Percentiles rank a stretch among this genome's conserved stretches.
phyloP scores from a whole-genome alignment of 1,140 invertebrate genomes.

The Ericerus pela region DNA sequence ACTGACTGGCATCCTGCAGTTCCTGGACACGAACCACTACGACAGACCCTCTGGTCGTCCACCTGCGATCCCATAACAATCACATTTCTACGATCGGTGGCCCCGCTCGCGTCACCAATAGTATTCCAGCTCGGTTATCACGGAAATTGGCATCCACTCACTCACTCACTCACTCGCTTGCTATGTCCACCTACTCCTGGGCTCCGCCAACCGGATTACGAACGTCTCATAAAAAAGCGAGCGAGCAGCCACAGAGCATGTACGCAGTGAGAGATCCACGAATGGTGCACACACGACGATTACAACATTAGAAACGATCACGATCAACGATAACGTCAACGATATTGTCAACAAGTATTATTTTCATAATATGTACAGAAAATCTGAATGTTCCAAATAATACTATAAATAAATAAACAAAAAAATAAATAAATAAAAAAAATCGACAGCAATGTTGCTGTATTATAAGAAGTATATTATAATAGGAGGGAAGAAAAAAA shows the following conservation, averaged over 20 bases:
- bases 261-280: too few relatives aligned
- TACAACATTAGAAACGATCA: not conserved
- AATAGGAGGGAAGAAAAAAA: too few relatives aligned
- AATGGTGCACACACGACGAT: not conserved
- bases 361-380: too few relatives aligned
- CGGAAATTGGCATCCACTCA: too few relatives aligned
- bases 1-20: conserved; percentile 10
- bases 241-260: too few relatives aligned
- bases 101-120: not conserved
- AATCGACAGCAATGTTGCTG: too few relatives aligned
- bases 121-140: not conserved
- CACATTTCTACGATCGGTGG: conserved; percentile 1
- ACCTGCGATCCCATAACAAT: conserved; percentile 8
- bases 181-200: not conserved
- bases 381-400: too few relatives aligned
- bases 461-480: too few relatives aligned
- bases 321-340: not conserved
- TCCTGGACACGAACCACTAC: conserved; percentile 4
- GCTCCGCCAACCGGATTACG: not conserved
- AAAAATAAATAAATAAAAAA: too few relatives aligned
- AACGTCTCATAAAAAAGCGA: too few relatives aligned
- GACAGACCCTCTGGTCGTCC: conserved; percentile 5
- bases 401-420: too few relatives aligned
- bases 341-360: not conserved
- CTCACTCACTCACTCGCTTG: not conserved